A percentile compares a stretch with the other conserved stretches of the same genome.
Conservation (phyloP, 2,113 vertebrate species). For the Hydrochoerus hydrochaeris region DNA sequence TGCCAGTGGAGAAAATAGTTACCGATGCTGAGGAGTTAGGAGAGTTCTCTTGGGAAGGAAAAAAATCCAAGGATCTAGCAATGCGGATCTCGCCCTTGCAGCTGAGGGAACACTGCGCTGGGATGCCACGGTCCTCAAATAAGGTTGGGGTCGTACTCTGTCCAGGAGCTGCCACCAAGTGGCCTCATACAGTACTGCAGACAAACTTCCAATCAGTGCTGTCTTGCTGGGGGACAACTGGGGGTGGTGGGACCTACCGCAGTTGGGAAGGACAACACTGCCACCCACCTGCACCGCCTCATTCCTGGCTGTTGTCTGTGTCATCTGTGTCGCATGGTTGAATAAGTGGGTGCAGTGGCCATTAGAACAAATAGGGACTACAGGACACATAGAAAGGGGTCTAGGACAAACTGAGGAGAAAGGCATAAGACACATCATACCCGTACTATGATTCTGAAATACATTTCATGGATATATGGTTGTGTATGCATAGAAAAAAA, state of each 20-base stretch:
- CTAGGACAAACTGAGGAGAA: not conserved
- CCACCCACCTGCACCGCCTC: not conserved
- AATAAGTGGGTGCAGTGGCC: not conserved
- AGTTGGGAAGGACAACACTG: not conserved
- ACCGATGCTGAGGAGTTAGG: not conserved
- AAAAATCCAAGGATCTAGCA: not conserved
- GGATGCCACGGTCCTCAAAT: too few relatives aligned
- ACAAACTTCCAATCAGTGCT: not conserved
- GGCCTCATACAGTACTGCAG: not conserved
- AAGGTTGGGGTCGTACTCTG: not conserved
- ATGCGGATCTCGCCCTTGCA: not conserved
- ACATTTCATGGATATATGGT: not conserved
- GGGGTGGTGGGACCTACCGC: fast-evolving
- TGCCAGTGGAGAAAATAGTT: not conserved
- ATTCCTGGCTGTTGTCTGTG: not conserved
- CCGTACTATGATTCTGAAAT: not conserved
- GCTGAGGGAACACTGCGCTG: not conserved
- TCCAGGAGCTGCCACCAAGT: not conserved
- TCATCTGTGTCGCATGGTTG: not conserved
- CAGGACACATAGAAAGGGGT: not conserved
- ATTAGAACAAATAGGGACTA: not conserved
- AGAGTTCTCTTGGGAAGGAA: not conserved
- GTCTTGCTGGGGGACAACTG: not conserved
- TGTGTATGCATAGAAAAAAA: not conserved
- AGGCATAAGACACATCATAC: fast-evolving